These are phyloP conservation scores for Euphonia xanthogaster DNA, from an alignment of 2,797 vertebrate genomes.

Conservation along the genomic window DNA sequence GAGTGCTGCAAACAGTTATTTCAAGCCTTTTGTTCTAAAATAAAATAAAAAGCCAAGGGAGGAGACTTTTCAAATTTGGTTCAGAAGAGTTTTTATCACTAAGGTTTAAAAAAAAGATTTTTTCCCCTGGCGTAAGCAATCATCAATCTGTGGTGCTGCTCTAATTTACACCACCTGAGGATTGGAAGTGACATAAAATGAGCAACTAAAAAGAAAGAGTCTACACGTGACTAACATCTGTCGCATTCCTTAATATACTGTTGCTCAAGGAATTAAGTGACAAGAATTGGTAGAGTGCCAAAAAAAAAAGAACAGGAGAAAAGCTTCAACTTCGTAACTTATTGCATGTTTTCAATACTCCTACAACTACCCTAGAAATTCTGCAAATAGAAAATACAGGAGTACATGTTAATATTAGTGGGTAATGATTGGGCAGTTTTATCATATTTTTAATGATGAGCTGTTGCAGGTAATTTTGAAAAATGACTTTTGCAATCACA, in stretches of 20 bases:
- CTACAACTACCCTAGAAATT: neutral
- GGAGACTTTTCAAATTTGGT: conserved; percentile 44
- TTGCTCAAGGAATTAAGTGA: neutral
- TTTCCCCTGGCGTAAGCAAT: neutral
- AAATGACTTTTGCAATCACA: neutral
- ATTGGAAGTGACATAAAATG: conserved; percentile 35
- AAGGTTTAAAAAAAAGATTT: conserved; percentile 6
- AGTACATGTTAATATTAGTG: neutral
- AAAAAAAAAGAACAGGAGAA: neutral
- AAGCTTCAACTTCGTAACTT: neutral
- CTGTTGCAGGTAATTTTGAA: neutral
- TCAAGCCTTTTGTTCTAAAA: conserved; percentile 61
- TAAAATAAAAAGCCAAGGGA: conserved; percentile 37
- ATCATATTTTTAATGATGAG: neutral
- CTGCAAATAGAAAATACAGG: neutral
- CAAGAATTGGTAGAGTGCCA: neutral
- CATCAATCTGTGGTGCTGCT: conserved; percentile 1
- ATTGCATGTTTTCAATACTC: neutral
- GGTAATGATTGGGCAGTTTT: neutral
- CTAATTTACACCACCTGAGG: conserved; percentile 52
- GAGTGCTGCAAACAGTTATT: conserved; percentile 42
- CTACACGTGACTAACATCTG: conserved; percentile 35
- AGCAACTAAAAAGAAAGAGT: conserved; percentile 20
- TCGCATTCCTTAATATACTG: neutral
- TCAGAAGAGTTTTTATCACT: conserved; percentile 25